Conservation (phyloP, 2,113 vertebrate species). For the Fulica atra region DNA sequence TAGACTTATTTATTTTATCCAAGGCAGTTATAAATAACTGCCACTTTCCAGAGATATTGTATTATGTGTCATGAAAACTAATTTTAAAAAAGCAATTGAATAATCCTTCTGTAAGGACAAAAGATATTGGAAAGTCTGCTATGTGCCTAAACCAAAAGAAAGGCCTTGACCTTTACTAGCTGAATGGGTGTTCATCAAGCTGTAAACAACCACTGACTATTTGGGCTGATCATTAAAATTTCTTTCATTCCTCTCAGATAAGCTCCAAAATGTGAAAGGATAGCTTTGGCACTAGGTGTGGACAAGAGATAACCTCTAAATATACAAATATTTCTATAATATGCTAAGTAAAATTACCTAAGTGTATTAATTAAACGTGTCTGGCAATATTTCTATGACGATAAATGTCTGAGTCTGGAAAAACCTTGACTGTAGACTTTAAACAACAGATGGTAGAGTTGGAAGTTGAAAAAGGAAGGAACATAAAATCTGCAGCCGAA, state of each 20-base stretch:
- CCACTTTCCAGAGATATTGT: conserved; percentile 9
- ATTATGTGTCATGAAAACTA: conserved; percentile 24
- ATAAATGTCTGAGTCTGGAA: background rate
- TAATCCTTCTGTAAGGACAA: conserved; percentile 10
- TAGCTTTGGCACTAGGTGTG: background rate
- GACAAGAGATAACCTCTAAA: background rate
- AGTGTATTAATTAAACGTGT: background rate
- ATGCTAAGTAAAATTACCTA: background rate
- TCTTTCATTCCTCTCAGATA: background rate
- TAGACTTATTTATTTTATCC: background rate
- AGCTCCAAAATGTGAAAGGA: background rate
- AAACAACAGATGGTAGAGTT: background rate
- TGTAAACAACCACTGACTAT: conserved; percentile 30
- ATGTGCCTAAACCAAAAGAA: conserved; percentile 20
- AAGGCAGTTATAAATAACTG: background rate
- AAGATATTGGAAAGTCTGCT: background rate
- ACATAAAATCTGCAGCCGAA: background rate
- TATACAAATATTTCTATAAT: background rate
- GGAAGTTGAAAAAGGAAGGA: background rate
- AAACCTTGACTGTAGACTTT: background rate
- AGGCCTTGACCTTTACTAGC: conserved; percentile 39
- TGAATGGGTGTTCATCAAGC: conserved; percentile 43
- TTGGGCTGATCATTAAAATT: background rate
- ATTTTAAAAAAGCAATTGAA: conserved; percentile 35
- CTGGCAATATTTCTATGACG: background rate